Evolutionary conservation across 2,888 invertebrate genomes (phyloP).

Genomic region (Scaptomyza flava): DNA sequence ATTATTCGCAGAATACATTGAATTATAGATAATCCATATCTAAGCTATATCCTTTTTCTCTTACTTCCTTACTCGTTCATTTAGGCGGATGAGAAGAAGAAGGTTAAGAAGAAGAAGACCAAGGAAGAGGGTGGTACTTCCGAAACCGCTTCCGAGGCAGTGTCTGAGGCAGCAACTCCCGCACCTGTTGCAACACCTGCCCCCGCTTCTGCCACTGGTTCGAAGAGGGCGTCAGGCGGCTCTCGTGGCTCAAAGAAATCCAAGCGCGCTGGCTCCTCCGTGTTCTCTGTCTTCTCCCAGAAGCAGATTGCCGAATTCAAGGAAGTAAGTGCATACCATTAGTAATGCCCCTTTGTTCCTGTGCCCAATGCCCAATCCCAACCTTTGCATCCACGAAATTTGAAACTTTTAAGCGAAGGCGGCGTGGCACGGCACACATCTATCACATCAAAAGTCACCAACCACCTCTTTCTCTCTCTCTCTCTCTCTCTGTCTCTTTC

Average conservation of each 20-base stretch:
- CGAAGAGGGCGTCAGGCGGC: conserved; percentile 92
- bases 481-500: conserved; percentile 42
- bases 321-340: conserved; percentile 87
- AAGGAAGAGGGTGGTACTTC: conserved; percentile 88
- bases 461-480: conserved; percentile 70
- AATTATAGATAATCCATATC: not conserved
- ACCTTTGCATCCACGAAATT: conserved; percentile 25
- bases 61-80: conserved; percentile 5
- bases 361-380: conserved; percentile 9
- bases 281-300: conserved; percentile 98
- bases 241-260: conserved; percentile 87
- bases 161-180: conserved; percentile 87
- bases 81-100: conserved; percentile 97
- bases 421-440: conserved; percentile 26
- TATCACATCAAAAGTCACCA: conserved; percentile 72
- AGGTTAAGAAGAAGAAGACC: conserved; percentile 95
- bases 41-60: conserved; percentile 13
- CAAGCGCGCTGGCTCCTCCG: conserved; percentile 96
- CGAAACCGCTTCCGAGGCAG: conserved; percentile 86
- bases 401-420: conserved; percentile 10
- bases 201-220: conserved; percentile 89
- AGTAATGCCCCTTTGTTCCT: conserved; percentile 11
- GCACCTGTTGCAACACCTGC: conserved; percentile 89
- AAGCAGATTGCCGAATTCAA: conserved; percentile 98
- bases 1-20: not conserved